phyloP scores from a whole-genome alignment of 2,797 vertebrate species.

The Cygnus olor region DNA sequence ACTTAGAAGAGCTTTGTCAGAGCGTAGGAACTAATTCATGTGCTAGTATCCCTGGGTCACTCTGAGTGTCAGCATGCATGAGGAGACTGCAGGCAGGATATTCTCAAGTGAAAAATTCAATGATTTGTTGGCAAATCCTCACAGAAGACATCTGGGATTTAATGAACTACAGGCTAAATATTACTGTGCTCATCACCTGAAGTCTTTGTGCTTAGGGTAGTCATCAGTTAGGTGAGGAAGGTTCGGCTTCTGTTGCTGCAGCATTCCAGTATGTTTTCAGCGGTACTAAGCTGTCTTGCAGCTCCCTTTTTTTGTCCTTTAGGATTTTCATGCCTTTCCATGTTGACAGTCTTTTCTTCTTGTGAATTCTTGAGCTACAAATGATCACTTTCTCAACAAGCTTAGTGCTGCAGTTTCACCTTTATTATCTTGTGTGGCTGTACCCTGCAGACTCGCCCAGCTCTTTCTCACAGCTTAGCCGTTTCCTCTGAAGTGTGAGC shows the following conservation, averaged over 20 bases:
- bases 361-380: background rate
- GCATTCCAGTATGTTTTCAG: background rate
- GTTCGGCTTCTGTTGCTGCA: background rate
- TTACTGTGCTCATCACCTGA: background rate
- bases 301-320: background rate
- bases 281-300: background rate
- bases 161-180: background rate
- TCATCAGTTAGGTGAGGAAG: background rate
- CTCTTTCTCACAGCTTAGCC: constrained; percentile 9
- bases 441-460: background rate
- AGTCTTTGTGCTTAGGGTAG: background rate
- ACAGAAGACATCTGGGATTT: background rate
- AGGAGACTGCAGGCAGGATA: background rate
- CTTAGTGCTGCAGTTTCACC: background rate
- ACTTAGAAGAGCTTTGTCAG: background rate
- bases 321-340: background rate
- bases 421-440: background rate
- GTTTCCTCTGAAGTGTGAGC: constrained; percentile 40
- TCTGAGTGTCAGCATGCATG: background rate
- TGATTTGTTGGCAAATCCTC: background rate
- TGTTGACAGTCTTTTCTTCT: background rate
- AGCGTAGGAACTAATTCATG: background rate
- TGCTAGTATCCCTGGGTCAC: background rate
- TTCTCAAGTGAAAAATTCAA: background rate
- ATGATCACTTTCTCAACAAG: background rate